Conservation (phyloP, 2,888 invertebrate species). For the Sphaerophoria taeniata region DNA sequence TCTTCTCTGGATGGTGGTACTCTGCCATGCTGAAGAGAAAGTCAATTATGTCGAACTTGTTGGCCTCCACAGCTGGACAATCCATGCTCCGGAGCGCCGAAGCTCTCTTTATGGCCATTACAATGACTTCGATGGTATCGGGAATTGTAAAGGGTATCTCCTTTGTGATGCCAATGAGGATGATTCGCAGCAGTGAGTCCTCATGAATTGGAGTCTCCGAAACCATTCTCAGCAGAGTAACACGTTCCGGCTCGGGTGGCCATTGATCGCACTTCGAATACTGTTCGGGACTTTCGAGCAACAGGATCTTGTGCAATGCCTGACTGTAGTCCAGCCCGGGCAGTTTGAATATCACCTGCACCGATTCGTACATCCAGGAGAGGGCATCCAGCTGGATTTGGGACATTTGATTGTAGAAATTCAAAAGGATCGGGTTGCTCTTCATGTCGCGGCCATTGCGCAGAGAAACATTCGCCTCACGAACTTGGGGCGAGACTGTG, state of each 20-base stretch:
- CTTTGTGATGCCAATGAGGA: slow-evolving; percentile 89
- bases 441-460: slow-evolving; percentile 84
- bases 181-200: slow-evolving; percentile 91
- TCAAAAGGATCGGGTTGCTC: slow-evolving; percentile 79
- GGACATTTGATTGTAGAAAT: slow-evolving; percentile 83
- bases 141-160: slow-evolving; percentile 91
- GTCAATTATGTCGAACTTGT: slow-evolving; percentile 93
- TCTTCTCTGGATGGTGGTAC: slow-evolving; percentile 96
- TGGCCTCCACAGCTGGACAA: slow-evolving; percentile 88
- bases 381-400: slow-evolving; percentile 93
- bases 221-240: slow-evolving; percentile 89
- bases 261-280: slow-evolving; percentile 94
- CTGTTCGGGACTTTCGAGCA: slow-evolving; percentile 90
- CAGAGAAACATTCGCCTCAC: slow-evolving; percentile 86
- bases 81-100: slow-evolving; percentile 90
- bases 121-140: slow-evolving; percentile 93
- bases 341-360: slow-evolving; percentile 89
- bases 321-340: slow-evolving; percentile 89
- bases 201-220: slow-evolving; percentile 95
- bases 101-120: slow-evolving; percentile 92
- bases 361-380: slow-evolving; percentile 93
- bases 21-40: slow-evolving; percentile 94
- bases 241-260: slow-evolving; percentile 95
- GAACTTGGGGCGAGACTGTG: slow-evolving; percentile 88
- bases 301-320: slow-evolving; percentile 90